Evolutionary conservation across 1,140 invertebrate species (phyloP).

Genomic region (Zophobas atratus): DNA sequence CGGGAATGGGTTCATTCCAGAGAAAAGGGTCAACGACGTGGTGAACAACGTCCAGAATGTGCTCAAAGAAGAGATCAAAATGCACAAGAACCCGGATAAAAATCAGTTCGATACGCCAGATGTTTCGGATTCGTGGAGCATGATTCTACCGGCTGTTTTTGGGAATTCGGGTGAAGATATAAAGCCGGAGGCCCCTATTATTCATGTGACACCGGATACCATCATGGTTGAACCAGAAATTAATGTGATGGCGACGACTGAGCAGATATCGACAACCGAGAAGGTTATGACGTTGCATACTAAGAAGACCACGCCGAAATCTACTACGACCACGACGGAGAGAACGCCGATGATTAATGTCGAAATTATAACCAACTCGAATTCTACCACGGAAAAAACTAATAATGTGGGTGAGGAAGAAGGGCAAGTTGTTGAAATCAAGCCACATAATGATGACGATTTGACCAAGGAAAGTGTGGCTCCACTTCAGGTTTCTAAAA

Average conservation of each 20-base stretch:
- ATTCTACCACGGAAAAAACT: constrained; percentile 49
- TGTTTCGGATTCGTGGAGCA: constrained; percentile 83
- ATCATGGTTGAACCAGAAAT: constrained; percentile 60
- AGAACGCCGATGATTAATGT: constrained; percentile 50
- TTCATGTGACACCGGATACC: constrained; percentile 62
- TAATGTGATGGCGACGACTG: background rate
- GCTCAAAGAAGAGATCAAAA: constrained; percentile 82
- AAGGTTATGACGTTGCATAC: constrained; percentile 26
- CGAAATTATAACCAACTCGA: constrained; percentile 55
- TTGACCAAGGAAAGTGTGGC: constrained; percentile 5
- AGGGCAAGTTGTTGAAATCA: constrained; percentile 38
- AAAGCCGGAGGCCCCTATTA: constrained; percentile 59
- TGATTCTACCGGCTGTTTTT: constrained; percentile 84
- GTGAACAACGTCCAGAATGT: constrained; percentile 87
- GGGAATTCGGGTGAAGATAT: constrained; percentile 73
- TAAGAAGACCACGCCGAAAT: background rate
- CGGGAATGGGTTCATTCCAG: constrained; percentile 68
- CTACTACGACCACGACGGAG: constrained; percentile 7
- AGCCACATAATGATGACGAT: constrained; percentile 17
- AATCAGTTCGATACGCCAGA: constrained; percentile 77
- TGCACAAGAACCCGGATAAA: constrained; percentile 70
- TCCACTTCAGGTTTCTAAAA: background rate
- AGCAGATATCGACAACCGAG: constrained; percentile 32
- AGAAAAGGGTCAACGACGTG: constrained; percentile 83
- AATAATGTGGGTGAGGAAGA: constrained; percentile 2